phyloP scores from a whole-genome alignment of 2,888 invertebrate genomes.

The Euplagia quadripunctaria region DNA sequence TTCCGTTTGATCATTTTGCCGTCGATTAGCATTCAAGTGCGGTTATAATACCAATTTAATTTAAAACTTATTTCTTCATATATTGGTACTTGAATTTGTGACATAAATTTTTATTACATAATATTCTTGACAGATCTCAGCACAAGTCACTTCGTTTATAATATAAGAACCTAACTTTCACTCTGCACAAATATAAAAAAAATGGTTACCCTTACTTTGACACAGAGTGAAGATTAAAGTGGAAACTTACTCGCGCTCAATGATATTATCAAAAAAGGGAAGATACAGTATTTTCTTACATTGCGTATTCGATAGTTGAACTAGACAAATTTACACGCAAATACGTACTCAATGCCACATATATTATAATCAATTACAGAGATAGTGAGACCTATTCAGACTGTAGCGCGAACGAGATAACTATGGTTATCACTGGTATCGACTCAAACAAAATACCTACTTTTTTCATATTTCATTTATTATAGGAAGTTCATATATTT shows the following conservation, averaged over 20 bases:
- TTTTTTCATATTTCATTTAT: too few species aligned
- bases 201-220: neutral
- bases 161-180: neutral
- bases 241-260: neutral
- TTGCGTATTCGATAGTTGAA: too few species aligned
- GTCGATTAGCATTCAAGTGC: slow-evolving; percentile 53
- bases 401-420: too few species aligned
- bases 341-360: too few species aligned
- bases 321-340: too few species aligned
- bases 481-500: neutral
- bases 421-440: too few species aligned
- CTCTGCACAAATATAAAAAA: neutral
- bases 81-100: slow-evolving; percentile 43
- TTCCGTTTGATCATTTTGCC: slow-evolving; percentile 62
- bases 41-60: slow-evolving; percentile 52
- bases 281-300: too few species aligned
- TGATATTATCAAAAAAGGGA: too few species aligned
- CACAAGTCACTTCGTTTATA: neutral
- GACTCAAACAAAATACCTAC: too few species aligned
- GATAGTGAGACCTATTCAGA: too few species aligned
- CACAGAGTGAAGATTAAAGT: neutral
- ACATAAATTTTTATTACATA: slow-evolving; percentile 24
- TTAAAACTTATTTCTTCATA: slow-evolving; percentile 47
- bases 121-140: slow-evolving; percentile 28
- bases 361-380: too few species aligned